Evolutionary conservation across 2,113 vertebrate species (phyloP), one percentile per base, ranked within the genome.

Genomic region (Ellobius talpinus): DNA sequence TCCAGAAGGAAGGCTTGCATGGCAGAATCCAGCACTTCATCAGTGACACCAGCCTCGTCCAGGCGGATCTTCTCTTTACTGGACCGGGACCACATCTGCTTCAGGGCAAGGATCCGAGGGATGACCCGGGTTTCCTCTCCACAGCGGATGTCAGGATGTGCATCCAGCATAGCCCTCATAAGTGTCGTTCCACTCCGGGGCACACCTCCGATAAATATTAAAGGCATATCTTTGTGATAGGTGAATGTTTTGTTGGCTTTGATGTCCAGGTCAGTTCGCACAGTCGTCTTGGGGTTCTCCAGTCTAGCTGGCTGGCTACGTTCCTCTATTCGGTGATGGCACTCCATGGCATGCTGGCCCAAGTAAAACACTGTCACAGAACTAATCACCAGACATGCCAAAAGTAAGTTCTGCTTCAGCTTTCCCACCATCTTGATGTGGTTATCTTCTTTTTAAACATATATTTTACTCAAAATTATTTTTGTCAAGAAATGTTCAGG

Each of bases 1-100:
- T 99, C 99, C 97, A 99, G 85, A 39, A 99, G 96, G 90, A 99
- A 99, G 0, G 99, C 99, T 98, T 99, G 99, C 99, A 99, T 99
- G 97, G 99, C 99, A 0, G 99, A 99, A 58, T 99, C 99, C 96
- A 99, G 97, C 93, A 99, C 99, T 97, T 99, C 99, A 1, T 99
- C 99, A 0, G 99, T 99, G 50, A 99, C 99, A 0, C 99, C 99
- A 0, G 99, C 99, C 97, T 99, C 99, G 0, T 99, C 99, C 97
- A 99, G 98, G 0, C 99, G 99, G 98, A 99, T 99, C 96, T 99
- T 99, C 98, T 99, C 99, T 90, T 99, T 99, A 87, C 99, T 99
- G 0, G 99, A 99, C 17, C 99, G 98, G 24, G 99, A 99, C 99
- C 99, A 99, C 99, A 99, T 99, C 98, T 99, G 99, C 94, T 99